phyloP scores from a whole-genome alignment of 1,140 invertebrate genomes.

The Drosophila setifemur region DNA sequence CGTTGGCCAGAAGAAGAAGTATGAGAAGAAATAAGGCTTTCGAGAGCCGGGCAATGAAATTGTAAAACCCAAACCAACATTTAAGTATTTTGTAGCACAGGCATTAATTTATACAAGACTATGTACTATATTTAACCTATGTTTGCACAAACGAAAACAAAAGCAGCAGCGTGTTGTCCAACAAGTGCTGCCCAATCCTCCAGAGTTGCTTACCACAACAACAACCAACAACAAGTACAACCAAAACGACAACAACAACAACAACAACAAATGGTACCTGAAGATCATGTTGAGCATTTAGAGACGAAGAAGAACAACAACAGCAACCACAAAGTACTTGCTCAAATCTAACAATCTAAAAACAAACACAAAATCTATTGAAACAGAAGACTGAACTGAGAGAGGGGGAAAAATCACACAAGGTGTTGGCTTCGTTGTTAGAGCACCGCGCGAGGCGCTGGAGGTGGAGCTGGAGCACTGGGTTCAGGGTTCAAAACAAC shows the following conservation, averaged over 20 bases:
- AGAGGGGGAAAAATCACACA: conserved; percentile 30
- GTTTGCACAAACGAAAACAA: conserved; percentile 73
- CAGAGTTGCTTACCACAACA: conserved; percentile 3
- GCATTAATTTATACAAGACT: conserved; percentile 69
- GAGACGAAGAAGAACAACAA: conserved; percentile 38
- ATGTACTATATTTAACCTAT: conserved; percentile 64
- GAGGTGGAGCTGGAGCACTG: neutral
- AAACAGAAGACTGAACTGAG: conserved; percentile 55
- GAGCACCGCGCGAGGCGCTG: conserved; percentile 5
- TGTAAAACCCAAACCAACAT: conserved; percentile 23
- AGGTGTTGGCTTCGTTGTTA: conserved; percentile 47
- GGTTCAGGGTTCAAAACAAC: conserved; percentile 25
- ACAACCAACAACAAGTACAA: conserved; percentile 26
- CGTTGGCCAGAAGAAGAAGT: conserved; percentile 58
- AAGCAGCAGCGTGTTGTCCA: conserved; percentile 48
- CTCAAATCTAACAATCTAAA: conserved; percentile 65
- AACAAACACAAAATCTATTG: conserved; percentile 42
- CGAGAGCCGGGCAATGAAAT: conserved; percentile 21
- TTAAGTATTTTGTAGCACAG: conserved; percentile 74
- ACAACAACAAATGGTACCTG: conserved; percentile 70
- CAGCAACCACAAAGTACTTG: conserved; percentile 54
- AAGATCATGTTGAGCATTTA: conserved; percentile 75
- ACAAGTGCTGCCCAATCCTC: conserved; percentile 12
- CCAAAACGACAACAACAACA: conserved; percentile 46
- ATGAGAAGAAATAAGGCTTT: neutral